Evolutionary conservation across 2,888 invertebrate genomes (phyloP).

Genomic region (Rhagonycha lutea): DNA sequence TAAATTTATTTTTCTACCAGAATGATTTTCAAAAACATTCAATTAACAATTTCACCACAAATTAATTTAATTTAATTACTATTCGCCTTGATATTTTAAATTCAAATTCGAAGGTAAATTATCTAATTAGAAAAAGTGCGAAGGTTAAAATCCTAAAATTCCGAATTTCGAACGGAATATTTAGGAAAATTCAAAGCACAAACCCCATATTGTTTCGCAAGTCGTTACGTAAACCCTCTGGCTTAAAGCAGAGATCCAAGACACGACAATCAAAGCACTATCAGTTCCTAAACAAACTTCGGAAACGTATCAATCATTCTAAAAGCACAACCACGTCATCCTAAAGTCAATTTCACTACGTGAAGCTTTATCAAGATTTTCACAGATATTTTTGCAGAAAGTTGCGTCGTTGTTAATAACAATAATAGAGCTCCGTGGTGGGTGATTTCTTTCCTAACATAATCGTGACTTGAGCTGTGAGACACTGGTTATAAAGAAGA

Average conservation of each 20-base stretch:
- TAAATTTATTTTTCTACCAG: background rate
- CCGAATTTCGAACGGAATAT: background rate
- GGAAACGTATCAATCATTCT: background rate
- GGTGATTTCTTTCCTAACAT: background rate
- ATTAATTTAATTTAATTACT: background rate
- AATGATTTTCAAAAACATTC: background rate
- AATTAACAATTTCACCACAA: background rate
- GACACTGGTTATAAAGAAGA: slow-evolving; percentile 2
- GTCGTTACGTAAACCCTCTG: background rate
- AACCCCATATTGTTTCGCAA: background rate
- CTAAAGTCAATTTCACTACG: background rate
- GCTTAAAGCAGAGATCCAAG: background rate
- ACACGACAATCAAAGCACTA: background rate
- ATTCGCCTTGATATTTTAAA: background rate
- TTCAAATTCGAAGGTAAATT: background rate
- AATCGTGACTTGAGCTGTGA: background rate
- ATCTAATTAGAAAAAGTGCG: background rate
- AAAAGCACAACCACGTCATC: background rate
- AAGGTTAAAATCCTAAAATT: background rate
- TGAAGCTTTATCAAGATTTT: background rate
- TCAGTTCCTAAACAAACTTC: background rate
- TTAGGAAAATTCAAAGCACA: background rate
- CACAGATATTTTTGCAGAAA: background rate
- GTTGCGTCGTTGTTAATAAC: background rate
- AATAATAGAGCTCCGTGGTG: background rate